Evolutionary conservation across 2,888 invertebrate genomes (phyloP), one percentile per base, ranked within the genome.

Genomic region (Zygogramma bicolorata): DNA sequence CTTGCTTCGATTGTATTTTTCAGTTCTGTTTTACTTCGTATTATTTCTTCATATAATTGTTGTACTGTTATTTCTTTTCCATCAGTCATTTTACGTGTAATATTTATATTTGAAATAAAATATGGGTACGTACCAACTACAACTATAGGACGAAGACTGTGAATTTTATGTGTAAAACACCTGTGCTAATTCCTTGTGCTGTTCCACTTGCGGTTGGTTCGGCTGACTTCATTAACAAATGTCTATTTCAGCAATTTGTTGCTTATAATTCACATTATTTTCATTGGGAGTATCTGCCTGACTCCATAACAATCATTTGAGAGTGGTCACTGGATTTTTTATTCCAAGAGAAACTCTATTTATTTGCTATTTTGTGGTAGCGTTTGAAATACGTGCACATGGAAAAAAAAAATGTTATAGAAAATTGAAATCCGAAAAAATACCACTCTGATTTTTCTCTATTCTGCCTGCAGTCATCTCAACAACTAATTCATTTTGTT

Each of bases 1-100:
- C 58, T 58, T 58, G 58, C 58, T 58, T 58, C 58, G 22, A 58
- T 58, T 58, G 58, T 58, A 58, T 58, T 25, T 58, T 58, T 58
- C 22, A 25, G 22, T 58, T 58, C 27, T 58, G 58, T 27, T 58
- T 58, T 58, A 58, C 58, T 58, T 13, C 38, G 3, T 38, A 38
- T n/a, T 38, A 38, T 38, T 38, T 38, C 38, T 38, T 38, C 38
- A 38, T 27, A 58, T 58, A 58, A 58, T 27, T 25, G 13, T 58
- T 58, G 58, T 58, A 58, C 25, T 58, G 58, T 4, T 57, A 27
- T 57, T 57, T 57, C 57, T n/a, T 57, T 57, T 57, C 27, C 57
- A 27, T 57, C 27, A 57, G 57, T 57, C 57, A 57, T 57, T 57
- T 57, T 57, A 25, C 25, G 57, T 57, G 20, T 57, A 22, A 20